These are phyloP conservation scores for Nicator chloris DNA, from an alignment of 2,113 vertebrate genomes.

Conservation along the genomic window DNA sequence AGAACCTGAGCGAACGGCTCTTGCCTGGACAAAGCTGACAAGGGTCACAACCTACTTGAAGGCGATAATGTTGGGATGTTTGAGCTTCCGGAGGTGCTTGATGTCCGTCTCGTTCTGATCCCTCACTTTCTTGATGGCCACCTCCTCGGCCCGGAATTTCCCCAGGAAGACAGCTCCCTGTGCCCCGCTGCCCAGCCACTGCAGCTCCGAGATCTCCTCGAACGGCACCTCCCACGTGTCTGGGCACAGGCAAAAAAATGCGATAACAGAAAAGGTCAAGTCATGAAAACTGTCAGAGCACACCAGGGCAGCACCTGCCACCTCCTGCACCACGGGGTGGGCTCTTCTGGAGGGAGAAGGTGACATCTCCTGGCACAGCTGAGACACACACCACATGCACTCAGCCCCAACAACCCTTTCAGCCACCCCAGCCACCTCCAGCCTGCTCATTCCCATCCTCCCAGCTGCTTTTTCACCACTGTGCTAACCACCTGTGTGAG, in stretches of 20 bases:
- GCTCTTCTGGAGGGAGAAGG: background rate
- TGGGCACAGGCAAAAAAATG: slow-evolving; percentile 39
- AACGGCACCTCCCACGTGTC: slow-evolving; percentile 98
- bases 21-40: background rate
- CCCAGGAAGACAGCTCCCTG: slow-evolving; percentile 97
- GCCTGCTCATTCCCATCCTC: background rate
- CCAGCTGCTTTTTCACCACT: background rate
- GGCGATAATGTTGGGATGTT: slow-evolving; percentile 97
- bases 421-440: background rate
- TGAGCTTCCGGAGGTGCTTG: slow-evolving; percentile 94
- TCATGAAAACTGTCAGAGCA: background rate
- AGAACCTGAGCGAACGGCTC: fast-evolving
- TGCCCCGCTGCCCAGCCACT: slow-evolving; percentile 97
- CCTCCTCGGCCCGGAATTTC: slow-evolving; percentile 92
- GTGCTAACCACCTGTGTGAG: background rate
- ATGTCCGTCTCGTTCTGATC: slow-evolving; percentile 99
- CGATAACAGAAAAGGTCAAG: background rate
- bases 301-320: background rate
- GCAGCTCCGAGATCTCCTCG: slow-evolving; percentile 97
- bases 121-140: slow-evolving; percentile 98
- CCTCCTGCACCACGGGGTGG: background rate
- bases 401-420: background rate
- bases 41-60: slow-evolving; percentile 85
- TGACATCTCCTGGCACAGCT: background rate
- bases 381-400: fast-evolving